Evolutionary conservation across 2,797 vertebrate genomes (phyloP).

Genomic region (Onychomys leucogaster): DNA sequence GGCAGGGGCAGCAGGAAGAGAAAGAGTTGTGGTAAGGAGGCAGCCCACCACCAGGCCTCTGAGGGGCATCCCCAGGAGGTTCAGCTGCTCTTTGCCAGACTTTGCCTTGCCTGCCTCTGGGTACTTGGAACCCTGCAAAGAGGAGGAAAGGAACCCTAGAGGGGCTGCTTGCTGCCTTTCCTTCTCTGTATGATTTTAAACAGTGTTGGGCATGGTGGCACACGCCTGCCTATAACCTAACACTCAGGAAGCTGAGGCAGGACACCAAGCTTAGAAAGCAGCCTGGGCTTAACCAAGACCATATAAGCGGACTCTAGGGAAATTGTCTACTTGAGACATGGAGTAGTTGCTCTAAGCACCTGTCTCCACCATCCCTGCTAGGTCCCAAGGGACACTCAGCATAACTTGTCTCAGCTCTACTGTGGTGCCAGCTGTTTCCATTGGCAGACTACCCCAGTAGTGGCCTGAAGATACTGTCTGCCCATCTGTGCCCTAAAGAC

Average conservation of each 20-base stretch:
- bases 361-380: no score
- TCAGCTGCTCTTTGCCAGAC: background rate
- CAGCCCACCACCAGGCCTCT: background rate
- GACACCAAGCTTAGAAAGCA: background rate
- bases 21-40: background rate
- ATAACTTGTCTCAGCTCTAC: background rate
- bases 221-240: no score
- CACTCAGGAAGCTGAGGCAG: background rate
- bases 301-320: background rate
- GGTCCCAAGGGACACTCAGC: background rate
- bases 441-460: background rate
- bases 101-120: background rate
- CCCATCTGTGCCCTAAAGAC: no score
- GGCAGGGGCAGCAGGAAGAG: background rate
- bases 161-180: background rate
- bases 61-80: background rate
- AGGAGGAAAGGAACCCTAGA: background rate
- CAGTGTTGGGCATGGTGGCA: background rate
- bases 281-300: background rate
- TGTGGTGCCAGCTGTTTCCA: background rate
- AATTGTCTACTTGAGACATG: background rate
- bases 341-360: background rate
- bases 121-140: background rate
- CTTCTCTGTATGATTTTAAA: background rate
- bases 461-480: background rate